Evolutionary conservation across 2,113 vertebrate species (phyloP), one percentile per base, ranked within the genome.

Genomic region (Odontophorus gujanensis): DNA sequence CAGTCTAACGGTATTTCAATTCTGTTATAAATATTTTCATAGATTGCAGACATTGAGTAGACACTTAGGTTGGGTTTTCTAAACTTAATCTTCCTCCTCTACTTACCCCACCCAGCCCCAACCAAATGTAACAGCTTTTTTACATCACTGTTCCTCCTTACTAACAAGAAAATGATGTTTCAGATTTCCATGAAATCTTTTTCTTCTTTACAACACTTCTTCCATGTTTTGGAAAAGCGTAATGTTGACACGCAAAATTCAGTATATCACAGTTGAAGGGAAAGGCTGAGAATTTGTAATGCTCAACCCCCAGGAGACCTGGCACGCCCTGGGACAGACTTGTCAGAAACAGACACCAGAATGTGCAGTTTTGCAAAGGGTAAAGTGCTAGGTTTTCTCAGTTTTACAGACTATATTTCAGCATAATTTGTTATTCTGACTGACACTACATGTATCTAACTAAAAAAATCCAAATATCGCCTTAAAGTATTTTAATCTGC

Each of bases 21-120:
- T 86, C 69, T 85, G 53, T 76, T 85, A 78, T 77, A 96, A 92
- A 53, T 92, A 81, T 89, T 94, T 93, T 88, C 87, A 84, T 65
- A 74, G 57, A 50, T 73, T 87, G 48, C 77, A 96, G 96, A 91
- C 57, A 91, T n/a, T 80, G 65, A 92, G 43, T 59, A 55, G 17
- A 92, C 0, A 2, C 87, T 63, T 59, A 53, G 42, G 50, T 10
- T 92, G 72, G 24, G 40, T 88, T 86, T 96, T 78, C 50, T 87
- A 74, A 87, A 50, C 34, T 59, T 93, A 93, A 86, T 69, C 43
- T 81, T 90, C 25, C 9, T 66, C 30, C n/a, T 4, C 11, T 80
- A 11, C 13, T 85, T n/a, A 22, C 10, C 2, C 1, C 16, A 63
- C 25, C 38, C 20, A 53, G 32, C 14, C 17, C 38, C 15, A 63